Percentiles rank a stretch among this genome's conserved stretches.
These are phyloP conservation scores for Trachymyrmex cornetzi DNA, from an alignment of 1,140 invertebrate species.

Conservation along the genomic window DNA sequence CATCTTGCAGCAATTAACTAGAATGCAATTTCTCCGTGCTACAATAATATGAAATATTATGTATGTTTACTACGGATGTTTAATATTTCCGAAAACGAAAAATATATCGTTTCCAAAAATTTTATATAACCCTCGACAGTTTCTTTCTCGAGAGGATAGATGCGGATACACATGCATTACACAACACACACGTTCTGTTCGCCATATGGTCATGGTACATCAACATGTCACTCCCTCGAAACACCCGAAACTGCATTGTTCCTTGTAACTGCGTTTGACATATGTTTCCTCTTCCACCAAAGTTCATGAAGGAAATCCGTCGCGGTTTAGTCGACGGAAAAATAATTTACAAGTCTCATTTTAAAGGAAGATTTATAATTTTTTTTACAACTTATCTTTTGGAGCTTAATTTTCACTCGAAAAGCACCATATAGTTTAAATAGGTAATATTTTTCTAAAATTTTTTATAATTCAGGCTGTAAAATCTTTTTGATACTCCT, in stretches of 20 bases:
- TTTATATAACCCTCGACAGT: not conserved
- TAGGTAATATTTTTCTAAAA: not conserved
- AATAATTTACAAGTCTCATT: constrained; percentile 15
- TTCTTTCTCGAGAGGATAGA: not conserved
- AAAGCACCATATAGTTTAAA: too few species aligned
- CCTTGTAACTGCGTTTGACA: constrained; percentile 62
- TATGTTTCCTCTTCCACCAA: constrained; percentile 73
- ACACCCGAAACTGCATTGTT: constrained; percentile 81
- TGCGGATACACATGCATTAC: not conserved
- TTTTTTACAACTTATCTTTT: not conserved
- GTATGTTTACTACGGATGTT: not conserved
- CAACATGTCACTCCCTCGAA: constrained; percentile 73
- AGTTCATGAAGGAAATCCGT: constrained; percentile 20
- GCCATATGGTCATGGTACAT: constrained; percentile 77
- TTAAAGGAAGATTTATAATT: constrained; percentile 54
- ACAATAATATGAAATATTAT: not conserved
- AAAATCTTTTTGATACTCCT: not conserved
- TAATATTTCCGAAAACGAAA: not conserved
- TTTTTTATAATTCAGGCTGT: too few species aligned
- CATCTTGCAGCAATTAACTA: not conserved
- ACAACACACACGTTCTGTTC: constrained; percentile 67
- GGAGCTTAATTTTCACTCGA: not conserved
- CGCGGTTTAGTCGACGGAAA: not conserved
- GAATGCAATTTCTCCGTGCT: not conserved
- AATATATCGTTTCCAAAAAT: not conserved